A percentile compares a stretch with the other conserved stretches of the same genome.
These are phyloP conservation scores for Nycticryphes semicollaris DNA, from an alignment of 2,113 vertebrate genomes.

Conservation along the genomic window DNA sequence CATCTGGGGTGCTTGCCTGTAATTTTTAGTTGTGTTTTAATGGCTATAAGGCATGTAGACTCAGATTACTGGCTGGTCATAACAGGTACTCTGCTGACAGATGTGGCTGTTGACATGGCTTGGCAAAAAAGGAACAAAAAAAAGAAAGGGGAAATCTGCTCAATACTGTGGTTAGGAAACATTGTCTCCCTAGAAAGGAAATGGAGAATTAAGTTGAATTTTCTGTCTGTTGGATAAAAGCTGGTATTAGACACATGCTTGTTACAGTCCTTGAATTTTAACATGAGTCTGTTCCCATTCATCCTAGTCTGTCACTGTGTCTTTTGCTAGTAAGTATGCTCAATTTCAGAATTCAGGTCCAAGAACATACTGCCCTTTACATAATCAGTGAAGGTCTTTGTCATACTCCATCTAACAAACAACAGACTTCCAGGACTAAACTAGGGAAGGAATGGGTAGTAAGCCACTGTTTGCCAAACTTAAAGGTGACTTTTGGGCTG, in stretches of 20 bases:
- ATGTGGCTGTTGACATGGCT: not conserved
- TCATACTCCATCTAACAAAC: not conserved
- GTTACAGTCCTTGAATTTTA: not conserved
- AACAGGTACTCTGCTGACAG: not conserved
- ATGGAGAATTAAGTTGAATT: not conserved
- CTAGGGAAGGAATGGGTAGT: not conserved
- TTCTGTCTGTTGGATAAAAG: not conserved
- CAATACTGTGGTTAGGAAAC: not conserved
- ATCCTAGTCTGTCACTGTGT: not conserved
- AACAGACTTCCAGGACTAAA: not conserved
- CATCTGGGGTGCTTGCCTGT: not conserved
- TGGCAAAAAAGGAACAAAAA: not conserved
- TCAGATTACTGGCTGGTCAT: not conserved
- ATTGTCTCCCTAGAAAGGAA: not conserved
- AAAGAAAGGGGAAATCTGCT: fast-evolving
- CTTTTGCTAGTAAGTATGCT: not conserved
- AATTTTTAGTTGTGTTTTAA: not conserved
- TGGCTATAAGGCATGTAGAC: not conserved
- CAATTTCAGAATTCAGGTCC: not conserved
- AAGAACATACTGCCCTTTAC: not conserved
- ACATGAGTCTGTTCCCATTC: not conserved
- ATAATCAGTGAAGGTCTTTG: not conserved
- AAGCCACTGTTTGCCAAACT: not conserved
- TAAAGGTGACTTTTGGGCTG: not conserved
- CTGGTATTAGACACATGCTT: not conserved